These are phyloP conservation scores for Entomobrya multifasciata DNA, from an alignment of 2,888 invertebrate species.

Conservation along the genomic window DNA sequence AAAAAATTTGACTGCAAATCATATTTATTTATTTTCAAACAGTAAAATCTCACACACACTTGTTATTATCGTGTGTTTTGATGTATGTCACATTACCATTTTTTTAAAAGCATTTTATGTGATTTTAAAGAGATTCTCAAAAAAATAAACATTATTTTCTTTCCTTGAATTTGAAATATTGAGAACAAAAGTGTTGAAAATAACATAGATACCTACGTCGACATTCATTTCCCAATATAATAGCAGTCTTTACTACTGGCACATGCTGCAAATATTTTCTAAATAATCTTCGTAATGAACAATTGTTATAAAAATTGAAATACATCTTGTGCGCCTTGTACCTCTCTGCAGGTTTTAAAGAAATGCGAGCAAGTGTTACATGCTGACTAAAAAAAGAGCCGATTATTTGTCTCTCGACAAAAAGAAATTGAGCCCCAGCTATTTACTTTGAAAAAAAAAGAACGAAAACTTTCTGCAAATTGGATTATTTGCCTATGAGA, in stretches of 20 bases:
- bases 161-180: slow-evolving; percentile 34
- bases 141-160: not conserved
- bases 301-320: too few species aligned
- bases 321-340: too few species aligned
- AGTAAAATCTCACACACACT: not conserved
- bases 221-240: slow-evolving; percentile 3
- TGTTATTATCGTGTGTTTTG: not conserved
- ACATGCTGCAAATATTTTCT: slow-evolving; percentile 25
- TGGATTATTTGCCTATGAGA: slow-evolving; percentile 14
- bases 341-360: not conserved
- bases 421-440: slow-evolving; percentile 24
- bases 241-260: slow-evolving; percentile 19
- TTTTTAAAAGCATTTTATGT: not conserved
- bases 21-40: too few species aligned
- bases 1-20: too few species aligned
- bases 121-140: not conserved
- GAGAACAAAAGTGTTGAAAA: not conserved
- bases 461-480: not conserved
- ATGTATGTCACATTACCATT: not conserved
- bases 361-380: slow-evolving; percentile 21
- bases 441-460: not conserved
- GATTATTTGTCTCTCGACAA: slow-evolving; percentile 28
- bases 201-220: not conserved
- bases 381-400: not conserved
- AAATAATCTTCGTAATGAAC: slow-evolving; percentile 5